Conservation (phyloP, 1,140 invertebrate species). For the Bombus sylvicola region DNA sequence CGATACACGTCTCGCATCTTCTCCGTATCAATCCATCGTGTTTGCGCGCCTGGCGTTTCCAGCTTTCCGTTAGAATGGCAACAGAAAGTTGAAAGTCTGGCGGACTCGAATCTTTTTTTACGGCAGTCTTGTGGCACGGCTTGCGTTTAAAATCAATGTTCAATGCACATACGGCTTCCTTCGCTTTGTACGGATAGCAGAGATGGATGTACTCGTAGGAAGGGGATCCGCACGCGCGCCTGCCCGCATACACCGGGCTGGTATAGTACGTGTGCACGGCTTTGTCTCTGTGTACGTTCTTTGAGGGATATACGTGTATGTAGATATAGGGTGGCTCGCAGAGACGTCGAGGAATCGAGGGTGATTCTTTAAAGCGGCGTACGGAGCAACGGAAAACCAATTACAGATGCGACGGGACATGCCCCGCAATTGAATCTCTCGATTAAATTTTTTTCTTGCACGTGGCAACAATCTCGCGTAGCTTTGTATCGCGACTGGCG, state of each 20-base stretch:
- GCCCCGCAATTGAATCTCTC: conserved; percentile 22
- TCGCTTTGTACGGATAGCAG: conserved; percentile 55
- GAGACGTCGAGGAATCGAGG: conserved; percentile 28
- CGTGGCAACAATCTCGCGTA: not conserved
- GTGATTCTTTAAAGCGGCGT: conserved; percentile 33
- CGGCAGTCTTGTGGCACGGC: conserved; percentile 45
- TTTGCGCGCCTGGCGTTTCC: conserved; percentile 21
- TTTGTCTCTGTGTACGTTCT: conserved; percentile 8
- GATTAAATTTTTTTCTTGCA: conserved; percentile 22
- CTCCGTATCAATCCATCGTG: conserved; percentile 57
- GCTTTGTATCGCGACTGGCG: not conserved
- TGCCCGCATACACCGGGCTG: too few species aligned
- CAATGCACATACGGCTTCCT: conserved; percentile 74
- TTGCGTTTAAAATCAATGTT: conserved; percentile 77
- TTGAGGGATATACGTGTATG: conserved; percentile 42
- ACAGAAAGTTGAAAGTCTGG: conserved; percentile 40
- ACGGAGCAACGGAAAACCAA: conserved; percentile 38
- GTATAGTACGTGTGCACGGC: not conserved
- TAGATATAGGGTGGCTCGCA: conserved; percentile 9
- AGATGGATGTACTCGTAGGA: conserved; percentile 49
- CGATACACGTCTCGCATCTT: conserved; percentile 59
- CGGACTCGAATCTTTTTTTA: conserved; percentile 51
- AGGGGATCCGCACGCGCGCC: conserved; percentile 28
- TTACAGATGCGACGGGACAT: conserved; percentile 31
- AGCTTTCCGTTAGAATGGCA: conserved; percentile 56